A percentile compares a stretch with the other conserved stretches of the same genome.
Evolutionary conservation across 2,797 vertebrate genomes (phyloP).

Genomic region (Enteromius mattozi): DNA sequence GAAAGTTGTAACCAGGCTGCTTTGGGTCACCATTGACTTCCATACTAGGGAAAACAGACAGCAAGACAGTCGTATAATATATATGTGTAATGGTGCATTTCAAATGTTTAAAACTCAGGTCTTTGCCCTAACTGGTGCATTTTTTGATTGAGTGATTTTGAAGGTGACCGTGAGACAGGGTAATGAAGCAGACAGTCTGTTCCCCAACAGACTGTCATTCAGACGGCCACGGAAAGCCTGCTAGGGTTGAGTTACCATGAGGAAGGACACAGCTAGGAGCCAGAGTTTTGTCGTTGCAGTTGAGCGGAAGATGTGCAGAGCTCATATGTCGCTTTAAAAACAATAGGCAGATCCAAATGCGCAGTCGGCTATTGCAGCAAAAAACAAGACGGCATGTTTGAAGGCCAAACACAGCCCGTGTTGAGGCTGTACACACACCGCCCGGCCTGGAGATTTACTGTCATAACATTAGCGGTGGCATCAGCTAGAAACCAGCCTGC

Average conservation of each 20-base stretch:
- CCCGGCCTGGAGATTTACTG: slow-evolving; percentile 32
- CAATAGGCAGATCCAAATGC: slow-evolving; percentile 53
- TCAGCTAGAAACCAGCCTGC: slow-evolving; percentile 5
- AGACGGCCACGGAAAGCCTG: neutral
- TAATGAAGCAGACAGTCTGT: neutral
- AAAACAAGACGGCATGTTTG: slow-evolving; percentile 46
- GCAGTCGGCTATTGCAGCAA: slow-evolving; percentile 45
- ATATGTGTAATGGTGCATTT: neutral
- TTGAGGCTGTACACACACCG: slow-evolving; percentile 51
- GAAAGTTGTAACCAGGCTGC: too few species aligned
- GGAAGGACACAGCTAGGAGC: slow-evolving; percentile 1
- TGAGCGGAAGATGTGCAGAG: slow-evolving; percentile 24
- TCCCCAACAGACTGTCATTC: neutral
- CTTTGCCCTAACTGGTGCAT: neutral
- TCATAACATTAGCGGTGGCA: slow-evolving; percentile 38
- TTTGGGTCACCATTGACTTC: too few species aligned
- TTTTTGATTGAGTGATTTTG: neutral
- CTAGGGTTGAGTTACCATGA: slow-evolving; percentile 10
- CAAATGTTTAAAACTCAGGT: neutral
- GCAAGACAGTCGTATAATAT: neutral
- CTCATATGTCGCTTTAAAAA: slow-evolving; percentile 63
- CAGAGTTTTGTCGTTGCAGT: slow-evolving; percentile 37
- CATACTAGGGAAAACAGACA: too few species aligned
- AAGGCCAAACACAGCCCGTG: slow-evolving; percentile 53
- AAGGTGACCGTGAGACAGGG: slow-evolving; percentile 21